These are phyloP conservation scores for Gymnobelideus leadbeateri DNA, from an alignment of 2,113 vertebrate species.

Conservation along the genomic window DNA sequence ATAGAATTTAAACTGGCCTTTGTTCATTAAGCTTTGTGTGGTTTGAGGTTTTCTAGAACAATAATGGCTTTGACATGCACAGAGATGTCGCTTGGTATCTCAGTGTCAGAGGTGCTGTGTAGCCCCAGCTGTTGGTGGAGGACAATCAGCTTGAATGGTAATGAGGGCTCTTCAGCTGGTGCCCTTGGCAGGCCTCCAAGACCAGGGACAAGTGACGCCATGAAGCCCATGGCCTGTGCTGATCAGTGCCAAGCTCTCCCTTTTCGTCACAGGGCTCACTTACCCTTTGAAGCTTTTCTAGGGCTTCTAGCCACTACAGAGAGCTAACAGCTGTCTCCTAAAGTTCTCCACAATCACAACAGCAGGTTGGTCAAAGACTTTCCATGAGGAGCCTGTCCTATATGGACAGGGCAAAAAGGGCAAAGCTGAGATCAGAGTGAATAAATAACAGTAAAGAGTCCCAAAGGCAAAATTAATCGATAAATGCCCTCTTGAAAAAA, in stretches of 20 bases:
- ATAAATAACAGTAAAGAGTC: background rate
- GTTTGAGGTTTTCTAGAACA: slow-evolving; percentile 61
- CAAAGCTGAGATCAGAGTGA: background rate
- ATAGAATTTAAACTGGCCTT: slow-evolving; percentile 38
- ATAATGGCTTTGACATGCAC: background rate
- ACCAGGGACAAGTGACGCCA: background rate
- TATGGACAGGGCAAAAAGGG: background rate
- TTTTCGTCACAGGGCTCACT: background rate
- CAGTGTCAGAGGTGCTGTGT: slow-evolving; percentile 44
- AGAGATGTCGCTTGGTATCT: background rate
- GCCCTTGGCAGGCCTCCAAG: background rate
- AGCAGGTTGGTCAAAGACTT: background rate
- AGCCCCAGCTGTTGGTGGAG: background rate
- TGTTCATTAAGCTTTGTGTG: slow-evolving; percentile 37
- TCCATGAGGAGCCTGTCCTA: background rate
- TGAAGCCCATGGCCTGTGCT: background rate
- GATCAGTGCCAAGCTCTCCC: background rate
- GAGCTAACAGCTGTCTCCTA: background rate
- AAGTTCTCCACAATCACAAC: background rate
- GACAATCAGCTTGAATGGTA: background rate
- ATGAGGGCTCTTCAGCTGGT: background rate
- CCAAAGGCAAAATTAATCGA: slow-evolving; percentile 26
- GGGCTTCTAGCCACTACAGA: background rate
- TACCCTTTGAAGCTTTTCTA: background rate
- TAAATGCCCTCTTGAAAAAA: background rate